Base-by-base conservation (phyloP, 1,140 invertebrate genomes). In the Sminthurides bifidus region DNA sequence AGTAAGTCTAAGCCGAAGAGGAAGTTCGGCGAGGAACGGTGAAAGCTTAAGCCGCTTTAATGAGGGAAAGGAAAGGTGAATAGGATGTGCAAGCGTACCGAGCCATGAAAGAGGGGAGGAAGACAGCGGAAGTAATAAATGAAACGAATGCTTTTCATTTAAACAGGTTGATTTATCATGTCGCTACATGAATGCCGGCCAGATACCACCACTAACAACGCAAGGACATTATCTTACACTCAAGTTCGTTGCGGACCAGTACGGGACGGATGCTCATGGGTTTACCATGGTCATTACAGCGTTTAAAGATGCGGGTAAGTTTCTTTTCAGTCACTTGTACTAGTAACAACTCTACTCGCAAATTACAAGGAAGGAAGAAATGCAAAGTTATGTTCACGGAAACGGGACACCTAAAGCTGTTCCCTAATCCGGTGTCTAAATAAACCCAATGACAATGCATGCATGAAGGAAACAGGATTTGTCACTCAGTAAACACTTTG, bases 251-350 rank as follows among this genome's bases (percentile, higher is more conserved):
- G 53, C 63, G 19, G 90, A 94, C 74, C 80, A 77, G 66, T 92
- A 87, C 85, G 89, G 87, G 49, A 89, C 87, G 50, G 82, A 87
- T 69, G 77, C 81, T 61, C 91, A 92, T 73, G 88, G 89, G 56
- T 94, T 93, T 76, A 85, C 83, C 65, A 80, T 94, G 59, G 82
- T 93, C 71, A 91, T 93, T 74, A 93, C 89, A 41, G 87, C 89
- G 60, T 85, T 92, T 67, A 92, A 92, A 74, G 88, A 91, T 78
- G 81, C 83, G 63, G 86, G 87, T 89, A 73, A 87, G 85, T 84
- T 71, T 26, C 30, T 35, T 26, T 35, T 19, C 23, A 12, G 12
- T 14, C n/a, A n/a, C 37, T 44, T 44, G 43, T 23, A 10, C 19
- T 49, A 30, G 12, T 21, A 49, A 12, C 10, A 21, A 49, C 8